Conservation (phyloP, 2,888 invertebrate genomes). For the Phania funesta region DNA sequence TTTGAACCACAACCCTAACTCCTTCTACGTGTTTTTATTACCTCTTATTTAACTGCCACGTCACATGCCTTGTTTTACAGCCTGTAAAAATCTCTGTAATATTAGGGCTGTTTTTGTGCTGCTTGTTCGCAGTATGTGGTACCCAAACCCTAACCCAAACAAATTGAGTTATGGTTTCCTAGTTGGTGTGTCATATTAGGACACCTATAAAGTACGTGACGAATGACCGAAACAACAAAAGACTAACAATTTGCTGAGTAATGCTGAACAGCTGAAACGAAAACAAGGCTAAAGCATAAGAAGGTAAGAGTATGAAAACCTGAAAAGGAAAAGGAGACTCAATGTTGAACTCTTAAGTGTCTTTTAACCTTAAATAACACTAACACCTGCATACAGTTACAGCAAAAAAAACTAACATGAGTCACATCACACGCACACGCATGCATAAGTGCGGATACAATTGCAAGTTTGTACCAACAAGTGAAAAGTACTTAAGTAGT, state of each 20-base stretch:
- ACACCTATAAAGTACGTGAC: constrained; percentile 70
- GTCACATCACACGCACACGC: neutral
- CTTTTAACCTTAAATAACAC: constrained; percentile 48
- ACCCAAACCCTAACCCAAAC: constrained; percentile 66
- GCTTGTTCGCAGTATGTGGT: constrained; percentile 60
- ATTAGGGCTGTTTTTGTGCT: neutral
- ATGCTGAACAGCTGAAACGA: constrained; percentile 39
- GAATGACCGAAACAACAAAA: constrained; percentile 69
- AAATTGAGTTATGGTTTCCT: constrained; percentile 69
- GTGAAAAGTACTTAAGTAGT: constrained; percentile 38
- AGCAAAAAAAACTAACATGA: neutral
- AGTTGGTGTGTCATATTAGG: constrained; percentile 69
- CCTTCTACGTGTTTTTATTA: constrained; percentile 26
- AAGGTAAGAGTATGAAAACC: neutral
- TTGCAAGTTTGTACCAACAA: constrained; percentile 1
- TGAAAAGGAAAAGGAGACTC: constrained; percentile 56
- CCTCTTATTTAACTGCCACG: neutral
- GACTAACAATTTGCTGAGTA: constrained; percentile 65
- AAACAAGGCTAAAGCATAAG: constrained; percentile 10
- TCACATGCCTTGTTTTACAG: neutral
- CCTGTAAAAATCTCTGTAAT: neutral
- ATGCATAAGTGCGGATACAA: constrained; percentile 13
- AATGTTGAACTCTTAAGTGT: constrained; percentile 57
- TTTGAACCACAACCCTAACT: constrained; percentile 42
- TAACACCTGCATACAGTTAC: neutral